Conservation (phyloP, 2,797 vertebrate genomes). For the Chloroceryle amazona region DNA sequence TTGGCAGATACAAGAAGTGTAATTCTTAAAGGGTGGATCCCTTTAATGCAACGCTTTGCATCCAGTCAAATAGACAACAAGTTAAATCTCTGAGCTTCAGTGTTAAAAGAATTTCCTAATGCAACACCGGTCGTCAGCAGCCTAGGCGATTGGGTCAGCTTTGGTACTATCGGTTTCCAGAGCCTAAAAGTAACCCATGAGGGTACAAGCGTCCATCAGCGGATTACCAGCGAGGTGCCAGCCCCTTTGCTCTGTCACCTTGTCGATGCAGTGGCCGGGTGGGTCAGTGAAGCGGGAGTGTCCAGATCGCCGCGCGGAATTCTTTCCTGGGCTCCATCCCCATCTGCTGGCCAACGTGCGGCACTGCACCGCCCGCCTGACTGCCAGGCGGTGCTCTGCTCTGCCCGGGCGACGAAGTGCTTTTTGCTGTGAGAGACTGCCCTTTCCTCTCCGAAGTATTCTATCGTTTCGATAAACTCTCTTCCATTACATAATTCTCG, state of each 20-base stretch:
- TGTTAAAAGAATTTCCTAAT: background rate
- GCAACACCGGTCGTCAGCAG: background rate
- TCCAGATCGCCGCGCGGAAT: background rate
- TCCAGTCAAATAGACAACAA: background rate
- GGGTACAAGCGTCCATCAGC: accelerated
- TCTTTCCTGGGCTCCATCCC: constrained; percentile 26
- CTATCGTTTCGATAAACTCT: accelerated
- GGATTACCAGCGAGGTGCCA: accelerated
- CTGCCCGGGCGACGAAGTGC: background rate
- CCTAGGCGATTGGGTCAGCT: background rate
- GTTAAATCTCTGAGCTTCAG: background rate
- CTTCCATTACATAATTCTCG: background rate
- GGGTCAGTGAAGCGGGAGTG: background rate
- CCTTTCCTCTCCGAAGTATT: background rate
- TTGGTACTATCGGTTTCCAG: background rate
- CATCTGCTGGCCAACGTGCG: constrained; percentile 49
- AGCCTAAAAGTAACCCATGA: background rate
- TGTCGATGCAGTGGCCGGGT: accelerated
- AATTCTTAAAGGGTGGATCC: background rate
- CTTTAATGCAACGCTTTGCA: background rate
- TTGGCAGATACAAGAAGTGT: background rate
- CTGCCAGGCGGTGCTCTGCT: background rate
- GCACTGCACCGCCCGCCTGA: background rate
- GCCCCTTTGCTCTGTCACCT: background rate
- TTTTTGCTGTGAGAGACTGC: background rate